Evolutionary conservation across 2,797 vertebrate genomes (phyloP), one percentile per base, ranked within the genome.

Genomic region (Phaenicophaeus curvirostris): DNA sequence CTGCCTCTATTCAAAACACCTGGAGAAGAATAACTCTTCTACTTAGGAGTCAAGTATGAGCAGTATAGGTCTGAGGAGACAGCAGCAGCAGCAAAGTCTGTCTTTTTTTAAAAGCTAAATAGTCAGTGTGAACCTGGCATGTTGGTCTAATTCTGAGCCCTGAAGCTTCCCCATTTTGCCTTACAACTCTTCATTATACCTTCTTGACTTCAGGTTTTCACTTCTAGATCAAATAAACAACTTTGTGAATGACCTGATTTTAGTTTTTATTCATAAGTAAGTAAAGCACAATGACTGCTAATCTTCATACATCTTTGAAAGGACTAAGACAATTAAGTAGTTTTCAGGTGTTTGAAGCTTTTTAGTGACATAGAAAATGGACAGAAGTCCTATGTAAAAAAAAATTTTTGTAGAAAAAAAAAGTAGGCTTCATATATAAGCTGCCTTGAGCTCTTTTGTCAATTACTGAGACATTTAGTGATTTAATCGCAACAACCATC

Each of bases 1-100:
- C 20, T 25, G 35, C 28, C 37, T 89, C 3, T 0, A 7, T 35
- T 48, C 33, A 28, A 48, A 28, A 10, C 20, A 14, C 10, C 1
- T 17, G 24, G 37, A 58, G 18, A 13, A 21, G 24, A 27, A 44
- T 9, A 73, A 27, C 24, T n/a, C 33, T 12, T 16, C 13, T 71
- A 6, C 14, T 50, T 24, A 10, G 9, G 41, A 9, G n/a, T 53
- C 3, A 7, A 16, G 39, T 11, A 41, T 0, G 4, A 27, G 30
- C 27, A 58, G 17, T 5, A 2, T 11, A 80, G 23, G 16, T 91
- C 39, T 23, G 53, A 42, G 39, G 30, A 77, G 7, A 15, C 11
- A 37, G 55, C 23, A 68, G 51, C 27, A 87, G 28, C 35, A 67
- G 25, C 24, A 53, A 11, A 5, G 14, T 21, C 19, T 46, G 6